Base-by-base conservation (phyloP, 2,888 invertebrate genomes). In the Molorchus minor region DNA sequence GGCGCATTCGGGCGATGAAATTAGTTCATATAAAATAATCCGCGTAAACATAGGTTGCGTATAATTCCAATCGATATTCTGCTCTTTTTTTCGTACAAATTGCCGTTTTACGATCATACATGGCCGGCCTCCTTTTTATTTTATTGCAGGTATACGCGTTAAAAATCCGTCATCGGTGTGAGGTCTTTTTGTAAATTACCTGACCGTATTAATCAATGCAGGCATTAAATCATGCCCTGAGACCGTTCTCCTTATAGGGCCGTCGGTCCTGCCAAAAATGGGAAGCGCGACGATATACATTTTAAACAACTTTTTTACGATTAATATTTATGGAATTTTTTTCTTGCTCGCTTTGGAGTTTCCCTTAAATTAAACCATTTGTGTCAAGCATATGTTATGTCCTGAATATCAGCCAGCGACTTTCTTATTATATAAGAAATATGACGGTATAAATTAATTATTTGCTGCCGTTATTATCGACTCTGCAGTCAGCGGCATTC, bases 131-230 rank as follows among this genome's bases (percentile, higher is more conserved):
- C 3, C 15, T 38, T 33, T 19, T 33, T 12, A 7, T 30, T 20
- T 53, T 44, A 29, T 21, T 43, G 12, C 19, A 17, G 30, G 35
- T 55, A 46, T 58, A 57, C 46, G 58, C 58, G 61, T 64, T 56
- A 62, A 64, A 64, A 58, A 62, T 56, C 51, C 68, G 43, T 51
- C 25, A 60, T 54, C 71, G 61, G 69, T 69, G 71, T 71, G 71
- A 68, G 71, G 71, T 71, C 71, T 62, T 57, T 62, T 63, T 67
- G 3, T 62, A 68, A 69, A 65, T 68, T 66, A 64, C 68, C 56
- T 53, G 38, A 64, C 62, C 58, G 59, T 67, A 70, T 70, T 70
- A 70, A 70, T 71, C 68, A 65, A 65, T 51, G 60, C 63, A 44
- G 61, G 62, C 58, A 62, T 58, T 71, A 70, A 71, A 69, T 68